Evolutionary conservation across 2,113 vertebrate species (phyloP), one percentile per base, ranked within the genome.

Genomic region (Danio rerio): DNA sequence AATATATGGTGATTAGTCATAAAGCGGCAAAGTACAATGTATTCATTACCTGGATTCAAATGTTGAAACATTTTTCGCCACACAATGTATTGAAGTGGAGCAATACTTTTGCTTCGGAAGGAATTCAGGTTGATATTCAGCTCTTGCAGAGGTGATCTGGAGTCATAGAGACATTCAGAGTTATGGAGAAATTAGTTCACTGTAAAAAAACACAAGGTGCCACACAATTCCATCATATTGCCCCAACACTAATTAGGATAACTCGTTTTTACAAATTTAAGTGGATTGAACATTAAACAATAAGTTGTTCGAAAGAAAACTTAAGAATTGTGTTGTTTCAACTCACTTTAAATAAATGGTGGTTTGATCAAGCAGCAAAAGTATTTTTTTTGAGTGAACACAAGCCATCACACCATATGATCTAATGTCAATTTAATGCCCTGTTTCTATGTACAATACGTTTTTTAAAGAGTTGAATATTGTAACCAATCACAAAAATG

Each of bases 71-170:
- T 95, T 82, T 80, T 95, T 56, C 93, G 91, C 96, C 95, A 96
- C 78, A 94, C 86, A 68, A 93, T 93, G 91, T 96, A 96, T 85
- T 96, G 95, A 86, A 96, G 83, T 4, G 95, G 96, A 31, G 93
- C 93, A 0, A 90, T 81, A 84, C 76, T 91, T 88, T 92, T 93
- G 87, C 90, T 91, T 81, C 82, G 85, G 88, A 94, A 93, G 11
- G 21, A 76, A 68, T 94, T 86, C 61, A 88, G 50, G 83, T 93
- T 75, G 18, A 95, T 87, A 81, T 88, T 83, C 1, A 90, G 88
- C 42, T 81, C 89, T 1, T 6, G 77, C 5, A 73, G 52, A 70
- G 73, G 85, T 2, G 85, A 74, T 50, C 93, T 94, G 87, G 21
- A 69, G 59, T 31, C 6, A 78, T 3, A 6, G 45, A 65, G 50